Base-by-base conservation (phyloP, 2,797 vertebrate species). In the Pangasius larnaudii region DNA sequence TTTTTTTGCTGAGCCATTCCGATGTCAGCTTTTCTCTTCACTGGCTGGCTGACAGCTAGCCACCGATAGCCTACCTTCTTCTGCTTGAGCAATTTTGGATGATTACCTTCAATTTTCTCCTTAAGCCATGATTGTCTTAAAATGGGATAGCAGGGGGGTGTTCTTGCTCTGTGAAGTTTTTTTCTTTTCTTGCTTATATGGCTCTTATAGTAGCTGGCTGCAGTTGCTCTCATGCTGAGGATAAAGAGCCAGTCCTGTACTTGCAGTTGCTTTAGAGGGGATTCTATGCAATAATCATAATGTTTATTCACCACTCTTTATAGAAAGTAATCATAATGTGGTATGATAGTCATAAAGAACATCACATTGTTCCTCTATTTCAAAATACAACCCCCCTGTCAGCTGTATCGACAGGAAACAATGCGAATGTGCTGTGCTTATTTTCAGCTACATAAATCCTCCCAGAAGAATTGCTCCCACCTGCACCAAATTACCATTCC, bases 51-150 rank as follows among this genome's bases (percentile, higher is more conserved):
- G 90, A 88, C 39, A 58, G 84, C 85, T 88, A 90, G 88, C 91
- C 91, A 92, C 86, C 91, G 89, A 93, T 93, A 90, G 59, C 30
- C 87, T 92, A 88, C 49, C 90, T 87, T 86, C 88, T 33, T 79
- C 86, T 90, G 27, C 58, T 94, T 90, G 91, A 84, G 65, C 91
- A 92, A 91, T 95, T 94, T 93, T 93, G 91, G 91, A 94, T 95
- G 95, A 95, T 96, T 93, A 93, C 93, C 93, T 94, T 92, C 92
- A 94, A 93, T 95, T 94, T 94, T 90, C 91, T 92, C 58, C 85
- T 91, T 87, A 93, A 89, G 89, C 86, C 51, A 36, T 93, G 93
- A 94, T 92, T 90, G 89, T 42, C 33, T 77, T 65, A 49, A 65
- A 86, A 79, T 56, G 88, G 63, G 72, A 86, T 90, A 61, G 59